Evolutionary conservation across 2,113 vertebrate genomes (phyloP).

Genomic region (Felis catus): DNA sequence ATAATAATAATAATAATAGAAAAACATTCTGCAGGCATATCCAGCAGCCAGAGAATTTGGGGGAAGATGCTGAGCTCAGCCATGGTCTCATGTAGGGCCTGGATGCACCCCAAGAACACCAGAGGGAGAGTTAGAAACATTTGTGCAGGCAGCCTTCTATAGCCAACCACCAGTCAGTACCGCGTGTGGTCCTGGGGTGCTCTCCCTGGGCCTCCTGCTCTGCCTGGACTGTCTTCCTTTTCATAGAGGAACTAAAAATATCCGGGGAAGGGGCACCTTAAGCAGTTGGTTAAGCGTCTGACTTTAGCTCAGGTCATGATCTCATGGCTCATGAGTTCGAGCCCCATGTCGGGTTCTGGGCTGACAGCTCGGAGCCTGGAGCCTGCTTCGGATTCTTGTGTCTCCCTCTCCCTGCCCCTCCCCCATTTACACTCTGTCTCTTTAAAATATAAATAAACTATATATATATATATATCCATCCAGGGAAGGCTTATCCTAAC

Average conservation of each 20-base stretch:
- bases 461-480: background rate
- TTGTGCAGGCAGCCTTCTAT: background rate
- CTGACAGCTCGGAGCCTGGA: no score
- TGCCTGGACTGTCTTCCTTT: background rate
- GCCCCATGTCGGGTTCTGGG: no score
- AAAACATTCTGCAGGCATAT: background rate
- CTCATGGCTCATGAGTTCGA: no score
- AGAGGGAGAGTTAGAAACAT: background rate
- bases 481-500: background rate
- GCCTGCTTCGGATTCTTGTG: no score
- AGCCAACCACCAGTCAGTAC: background rate
- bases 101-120: background rate
- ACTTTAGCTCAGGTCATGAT: no score
- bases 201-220: background rate
- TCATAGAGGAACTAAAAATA: background rate
- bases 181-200: background rate
- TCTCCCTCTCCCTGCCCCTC: no score
- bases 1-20: no score
- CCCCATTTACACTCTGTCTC: no score
- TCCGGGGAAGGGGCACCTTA: background rate
- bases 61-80: background rate
- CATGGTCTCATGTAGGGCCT: background rate
- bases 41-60: background rate
- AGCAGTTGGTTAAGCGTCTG: no score
- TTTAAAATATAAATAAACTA: no score